Percentiles rank a stretch among this genome's conserved stretches.
phyloP scores from a whole-genome alignment of 2,888 invertebrate species.

The Electrophaes corylata region DNA sequence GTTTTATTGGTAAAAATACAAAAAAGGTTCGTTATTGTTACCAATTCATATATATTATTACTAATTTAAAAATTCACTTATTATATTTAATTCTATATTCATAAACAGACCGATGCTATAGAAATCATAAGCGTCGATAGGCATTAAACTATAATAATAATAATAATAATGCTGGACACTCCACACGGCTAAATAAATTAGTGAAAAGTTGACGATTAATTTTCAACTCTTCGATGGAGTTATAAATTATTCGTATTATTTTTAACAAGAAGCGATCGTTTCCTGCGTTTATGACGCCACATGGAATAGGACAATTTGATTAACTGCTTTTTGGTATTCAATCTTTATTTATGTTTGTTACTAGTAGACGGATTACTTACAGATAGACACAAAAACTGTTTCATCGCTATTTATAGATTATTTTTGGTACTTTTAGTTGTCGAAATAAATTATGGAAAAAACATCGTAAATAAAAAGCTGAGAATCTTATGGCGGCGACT shows the following conservation, averaged over 20 bases:
- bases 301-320: constrained; percentile 22
- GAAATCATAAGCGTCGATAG: constrained; percentile 46
- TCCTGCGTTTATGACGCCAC: constrained; percentile 40
- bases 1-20: too few relatives aligned
- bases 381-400: constrained; percentile 43
- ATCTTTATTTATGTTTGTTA: constrained; percentile 45
- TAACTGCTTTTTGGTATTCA: constrained; percentile 29
- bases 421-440: constrained; percentile 45
- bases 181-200: too few relatives aligned
- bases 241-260: constrained; percentile 51
- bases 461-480: constrained; percentile 59
- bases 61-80: not conserved
- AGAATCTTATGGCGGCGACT: constrained; percentile 59
- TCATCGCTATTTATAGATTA: constrained; percentile 51
- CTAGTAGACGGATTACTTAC: constrained; percentile 40
- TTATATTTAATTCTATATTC: not conserved
- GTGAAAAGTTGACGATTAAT: constrained; percentile 54
- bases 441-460: constrained; percentile 62
- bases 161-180: too few relatives aligned
- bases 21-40: too few relatives aligned
- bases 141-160: constrained; percentile 48
- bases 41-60: not conserved
- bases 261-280: constrained; percentile 48
- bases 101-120: constrained; percentile 28
- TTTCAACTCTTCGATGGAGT: constrained; percentile 52